These are phyloP conservation scores for Tetragonisca angustula DNA, from an alignment of 2,888 invertebrate genomes.

Conservation along the genomic window DNA sequence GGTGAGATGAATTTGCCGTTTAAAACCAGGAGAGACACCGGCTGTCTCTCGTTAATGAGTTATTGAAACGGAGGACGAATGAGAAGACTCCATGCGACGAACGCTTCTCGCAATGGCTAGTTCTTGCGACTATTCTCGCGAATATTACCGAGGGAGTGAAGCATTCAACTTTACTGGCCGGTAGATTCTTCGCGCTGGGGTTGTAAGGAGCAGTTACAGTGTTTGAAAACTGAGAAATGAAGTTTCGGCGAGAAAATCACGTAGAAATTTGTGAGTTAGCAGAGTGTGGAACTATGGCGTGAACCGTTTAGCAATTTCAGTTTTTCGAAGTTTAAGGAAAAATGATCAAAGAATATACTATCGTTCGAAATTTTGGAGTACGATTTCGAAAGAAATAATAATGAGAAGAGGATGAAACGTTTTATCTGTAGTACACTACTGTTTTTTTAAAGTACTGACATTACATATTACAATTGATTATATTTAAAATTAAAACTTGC, in stretches of 20 bases:
- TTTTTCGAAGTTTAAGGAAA: background rate
- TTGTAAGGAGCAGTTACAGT: background rate
- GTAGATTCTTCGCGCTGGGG: background rate
- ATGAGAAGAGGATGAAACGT: too few species aligned
- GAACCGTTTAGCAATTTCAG: background rate
- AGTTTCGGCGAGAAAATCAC: background rate
- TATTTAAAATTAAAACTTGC: too few species aligned
- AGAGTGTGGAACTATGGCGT: background rate
- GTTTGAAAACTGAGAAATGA: background rate
- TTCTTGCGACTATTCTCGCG: conserved; percentile 1
- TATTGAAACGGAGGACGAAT: conserved; percentile 1
- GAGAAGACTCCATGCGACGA: background rate
- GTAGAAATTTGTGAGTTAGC: background rate
- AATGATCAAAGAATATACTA: background rate
- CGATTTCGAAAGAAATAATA: too few species aligned
- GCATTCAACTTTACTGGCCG: background rate
- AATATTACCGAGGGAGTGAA: background rate
- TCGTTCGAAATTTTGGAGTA: too few species aligned
- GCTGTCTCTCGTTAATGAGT: conserved; percentile 12
- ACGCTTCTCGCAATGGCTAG: background rate
- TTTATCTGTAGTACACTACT: too few species aligned
- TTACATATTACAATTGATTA: too few species aligned
- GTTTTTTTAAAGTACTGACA: too few species aligned
- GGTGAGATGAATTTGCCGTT: conserved; percentile 17
- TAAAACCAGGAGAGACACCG: conserved; percentile 13